These are phyloP conservation scores for Dendrolimus kikuchii DNA, from an alignment of 1,140 invertebrate species.

Conservation along the genomic window DNA sequence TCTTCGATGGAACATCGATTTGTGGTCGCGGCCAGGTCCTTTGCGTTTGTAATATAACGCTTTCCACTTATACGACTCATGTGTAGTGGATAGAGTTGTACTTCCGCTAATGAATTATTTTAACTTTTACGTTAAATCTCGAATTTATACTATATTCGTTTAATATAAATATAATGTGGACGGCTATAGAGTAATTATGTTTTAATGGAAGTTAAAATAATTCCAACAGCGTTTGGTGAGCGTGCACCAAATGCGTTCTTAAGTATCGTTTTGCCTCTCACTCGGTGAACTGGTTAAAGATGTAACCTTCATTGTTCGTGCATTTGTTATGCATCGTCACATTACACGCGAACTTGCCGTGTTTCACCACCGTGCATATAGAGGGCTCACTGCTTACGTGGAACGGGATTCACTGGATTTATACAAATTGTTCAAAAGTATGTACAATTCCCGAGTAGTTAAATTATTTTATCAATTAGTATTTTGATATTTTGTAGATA, in stretches of 20 bases:
- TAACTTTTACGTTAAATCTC: too few species aligned
- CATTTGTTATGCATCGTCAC: constrained; percentile 50
- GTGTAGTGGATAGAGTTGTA: too few species aligned
- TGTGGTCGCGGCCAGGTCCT: too few species aligned
- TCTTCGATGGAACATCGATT: too few species aligned
- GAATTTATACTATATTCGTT: too few species aligned
- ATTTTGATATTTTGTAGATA: constrained; percentile 16
- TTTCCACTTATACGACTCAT: too few species aligned
- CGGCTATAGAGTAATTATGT: too few species aligned
- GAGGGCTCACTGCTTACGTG: constrained; percentile 64
- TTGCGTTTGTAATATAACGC: too few species aligned
- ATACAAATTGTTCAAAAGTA: constrained; percentile 5
- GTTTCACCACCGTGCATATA: constrained; percentile 59
- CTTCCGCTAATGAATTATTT: too few species aligned
- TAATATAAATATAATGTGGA: too few species aligned
- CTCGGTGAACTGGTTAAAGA: constrained; percentile 48
- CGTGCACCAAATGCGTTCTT: constrained; percentile 33
- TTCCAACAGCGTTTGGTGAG: not conserved
- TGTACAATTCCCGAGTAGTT: not conserved
- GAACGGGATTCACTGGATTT: constrained; percentile 45
- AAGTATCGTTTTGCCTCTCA: constrained; percentile 52
- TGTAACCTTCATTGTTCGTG: constrained; percentile 43
- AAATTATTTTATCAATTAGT: not conserved
- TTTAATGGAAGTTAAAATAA: too few species aligned
- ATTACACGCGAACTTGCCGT: constrained; percentile 38